Percentiles rank a stretch among this genome's conserved stretches.
Conservation (phyloP, 1,140 invertebrate genomes). For the Pararge aegeria region DNA sequence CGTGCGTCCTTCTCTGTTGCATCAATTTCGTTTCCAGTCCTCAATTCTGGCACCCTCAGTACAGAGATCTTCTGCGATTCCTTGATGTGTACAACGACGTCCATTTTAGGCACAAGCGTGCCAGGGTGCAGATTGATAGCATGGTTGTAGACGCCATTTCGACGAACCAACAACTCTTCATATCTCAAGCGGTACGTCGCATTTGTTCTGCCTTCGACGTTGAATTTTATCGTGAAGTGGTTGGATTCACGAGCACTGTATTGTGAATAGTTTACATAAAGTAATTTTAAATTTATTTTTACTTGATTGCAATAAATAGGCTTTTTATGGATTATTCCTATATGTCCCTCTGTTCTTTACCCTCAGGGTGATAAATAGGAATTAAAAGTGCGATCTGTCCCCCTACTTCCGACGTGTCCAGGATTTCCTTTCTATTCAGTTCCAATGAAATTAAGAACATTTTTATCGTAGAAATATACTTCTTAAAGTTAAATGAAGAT, state of each 20-base stretch:
- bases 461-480: too few species aligned
- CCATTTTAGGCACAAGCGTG: background rate
- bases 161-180: slow-evolving; percentile 1
- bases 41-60: background rate
- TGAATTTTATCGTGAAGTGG: slow-evolving; percentile 81
- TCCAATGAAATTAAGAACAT: too few species aligned
- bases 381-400: too few species aligned
- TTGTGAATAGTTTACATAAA: background rate
- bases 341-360: too few species aligned
- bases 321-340: too few species aligned
- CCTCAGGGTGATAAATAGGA: too few species aligned
- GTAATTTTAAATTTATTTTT: too few species aligned
- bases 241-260: slow-evolving; percentile 83
- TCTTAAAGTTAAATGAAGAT: too few species aligned
- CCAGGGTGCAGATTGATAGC: background rate
- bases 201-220: slow-evolving; percentile 79
- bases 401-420: too few species aligned
- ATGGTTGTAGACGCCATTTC: slow-evolving; percentile 1
- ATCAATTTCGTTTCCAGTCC: slow-evolving; percentile 4
- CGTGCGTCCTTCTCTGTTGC: background rate
- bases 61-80: background rate
- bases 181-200: slow-evolving; percentile 4
- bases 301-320: too few species aligned
- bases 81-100: background rate
- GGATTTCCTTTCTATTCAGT: too few species aligned